phyloP scores from a whole-genome alignment of 2,113 vertebrate species.

The Dromiciops gliroides region DNA sequence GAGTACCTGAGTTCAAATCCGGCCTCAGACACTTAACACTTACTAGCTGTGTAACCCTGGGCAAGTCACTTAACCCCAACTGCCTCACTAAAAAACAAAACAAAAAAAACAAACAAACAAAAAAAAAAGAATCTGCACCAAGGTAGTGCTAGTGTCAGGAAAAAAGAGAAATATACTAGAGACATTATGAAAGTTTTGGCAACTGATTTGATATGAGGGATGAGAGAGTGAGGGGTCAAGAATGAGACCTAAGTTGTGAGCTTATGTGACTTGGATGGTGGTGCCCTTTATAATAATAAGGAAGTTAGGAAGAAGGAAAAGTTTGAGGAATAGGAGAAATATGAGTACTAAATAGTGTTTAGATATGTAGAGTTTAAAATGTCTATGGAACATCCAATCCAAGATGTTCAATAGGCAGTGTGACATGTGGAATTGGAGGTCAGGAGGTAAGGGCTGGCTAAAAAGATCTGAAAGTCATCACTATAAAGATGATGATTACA shows the following conservation, averaged over 20 bases:
- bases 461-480: neutral
- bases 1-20: too few relatives aligned
- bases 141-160: neutral
- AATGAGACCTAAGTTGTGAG: neutral
- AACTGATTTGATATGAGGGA: neutral
- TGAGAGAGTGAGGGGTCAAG: neutral
- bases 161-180: neutral
- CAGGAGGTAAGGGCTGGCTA: neutral
- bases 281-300: neutral
- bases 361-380: neutral
- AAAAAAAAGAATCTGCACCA: neutral
- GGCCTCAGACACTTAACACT: too few relatives aligned
- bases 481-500: neutral
- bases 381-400: neutral
- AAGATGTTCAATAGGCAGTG: neutral
- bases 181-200: neutral
- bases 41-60: too few relatives aligned
- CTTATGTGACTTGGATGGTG: neutral
- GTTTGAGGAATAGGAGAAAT: neutral
- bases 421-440: neutral
- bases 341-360: too few relatives aligned
- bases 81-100: too few relatives aligned
- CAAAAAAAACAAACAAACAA: too few relatives aligned
- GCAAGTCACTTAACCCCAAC: too few relatives aligned
- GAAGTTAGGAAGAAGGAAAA: neutral